These are phyloP conservation scores for Cremastobaeus sp. DNA, from an alignment of 2,888 invertebrate species.

Conservation along the genomic window DNA sequence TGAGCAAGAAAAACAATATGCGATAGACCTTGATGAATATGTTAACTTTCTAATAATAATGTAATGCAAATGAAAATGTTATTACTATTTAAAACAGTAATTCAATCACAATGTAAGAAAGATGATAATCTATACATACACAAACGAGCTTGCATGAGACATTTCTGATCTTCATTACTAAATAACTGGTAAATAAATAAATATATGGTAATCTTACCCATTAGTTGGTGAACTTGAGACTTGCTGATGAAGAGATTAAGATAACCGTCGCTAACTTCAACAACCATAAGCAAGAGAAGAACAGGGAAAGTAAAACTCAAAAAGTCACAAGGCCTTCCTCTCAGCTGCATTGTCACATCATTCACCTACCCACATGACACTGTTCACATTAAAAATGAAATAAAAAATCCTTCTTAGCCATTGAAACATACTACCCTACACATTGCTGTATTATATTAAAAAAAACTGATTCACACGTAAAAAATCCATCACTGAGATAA, in stretches of 20 bases:
- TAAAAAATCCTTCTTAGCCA: conserved; percentile 23
- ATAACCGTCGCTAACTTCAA: conserved; percentile 82
- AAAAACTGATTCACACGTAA: not conserved
- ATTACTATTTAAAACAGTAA: too few relatives aligned
- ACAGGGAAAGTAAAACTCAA: conserved; percentile 70
- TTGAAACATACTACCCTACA: conserved; percentile 27
- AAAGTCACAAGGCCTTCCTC: conserved; percentile 75
- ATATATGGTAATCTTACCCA: conserved; percentile 82
- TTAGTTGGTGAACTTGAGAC: conserved; percentile 87
- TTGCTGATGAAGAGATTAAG: conserved; percentile 89
- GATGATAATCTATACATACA: too few relatives aligned
- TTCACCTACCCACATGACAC: conserved; percentile 53
- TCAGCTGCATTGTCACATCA: conserved; percentile 77
- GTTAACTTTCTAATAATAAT: too few relatives aligned
- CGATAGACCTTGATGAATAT: too few relatives aligned
- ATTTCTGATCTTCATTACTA: too few relatives aligned
- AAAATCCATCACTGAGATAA: conserved; percentile 8
- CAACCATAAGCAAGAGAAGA: conserved; percentile 70
- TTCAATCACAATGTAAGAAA: too few relatives aligned
- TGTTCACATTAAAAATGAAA: conserved; percentile 42
- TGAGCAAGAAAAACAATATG: too few relatives aligned
- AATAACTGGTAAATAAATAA: not conserved
- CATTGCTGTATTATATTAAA: too few relatives aligned
- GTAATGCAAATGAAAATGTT: too few relatives aligned
- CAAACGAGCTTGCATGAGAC: too few relatives aligned